Evolutionary conservation across 2,888 invertebrate species (phyloP).

Genomic region (Lasioglossum morio): DNA sequence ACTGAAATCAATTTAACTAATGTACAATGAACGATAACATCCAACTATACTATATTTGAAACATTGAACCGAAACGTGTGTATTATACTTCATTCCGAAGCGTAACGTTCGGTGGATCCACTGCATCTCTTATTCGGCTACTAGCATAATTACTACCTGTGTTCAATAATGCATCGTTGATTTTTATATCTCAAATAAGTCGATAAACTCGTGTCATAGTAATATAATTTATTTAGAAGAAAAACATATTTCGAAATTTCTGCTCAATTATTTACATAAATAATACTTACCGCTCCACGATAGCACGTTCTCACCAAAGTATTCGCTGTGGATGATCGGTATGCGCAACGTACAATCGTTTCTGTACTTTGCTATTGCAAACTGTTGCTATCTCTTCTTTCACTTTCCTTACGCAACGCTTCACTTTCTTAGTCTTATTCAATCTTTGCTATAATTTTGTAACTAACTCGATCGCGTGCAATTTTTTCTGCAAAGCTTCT

Average conservation of each 20-base stretch:
- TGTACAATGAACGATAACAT: not conserved
- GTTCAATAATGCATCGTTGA: not conserved
- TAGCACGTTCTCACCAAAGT: not conserved
- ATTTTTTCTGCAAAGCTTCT: slow-evolving; percentile 88
- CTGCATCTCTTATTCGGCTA: not conserved
- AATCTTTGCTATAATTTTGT: slow-evolving; percentile 88
- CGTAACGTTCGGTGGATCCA: not conserved
- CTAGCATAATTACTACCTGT: not conserved
- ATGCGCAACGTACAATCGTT: not conserved
- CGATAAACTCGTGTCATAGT: not conserved
- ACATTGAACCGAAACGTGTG: not conserved
- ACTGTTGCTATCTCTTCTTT: slow-evolving; percentile 86
- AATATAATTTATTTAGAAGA: slow-evolving; percentile 49
- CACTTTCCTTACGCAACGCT: slow-evolving; percentile 84
- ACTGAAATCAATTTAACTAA: not conserved
- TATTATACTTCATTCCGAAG: not conserved
- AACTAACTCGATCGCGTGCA: slow-evolving; percentile 91
- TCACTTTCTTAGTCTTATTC: slow-evolving; percentile 85
- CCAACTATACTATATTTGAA: not conserved
- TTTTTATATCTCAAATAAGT: not conserved
- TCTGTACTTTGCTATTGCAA: slow-evolving; percentile 19
- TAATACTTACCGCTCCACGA: not conserved
- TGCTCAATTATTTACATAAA: slow-evolving; percentile 1
- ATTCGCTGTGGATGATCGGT: not conserved
- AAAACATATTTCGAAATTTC: not conserved